These are phyloP conservation scores for Eristalis intricaria DNA, from an alignment of 2,888 invertebrate genomes.

Conservation along the genomic window DNA sequence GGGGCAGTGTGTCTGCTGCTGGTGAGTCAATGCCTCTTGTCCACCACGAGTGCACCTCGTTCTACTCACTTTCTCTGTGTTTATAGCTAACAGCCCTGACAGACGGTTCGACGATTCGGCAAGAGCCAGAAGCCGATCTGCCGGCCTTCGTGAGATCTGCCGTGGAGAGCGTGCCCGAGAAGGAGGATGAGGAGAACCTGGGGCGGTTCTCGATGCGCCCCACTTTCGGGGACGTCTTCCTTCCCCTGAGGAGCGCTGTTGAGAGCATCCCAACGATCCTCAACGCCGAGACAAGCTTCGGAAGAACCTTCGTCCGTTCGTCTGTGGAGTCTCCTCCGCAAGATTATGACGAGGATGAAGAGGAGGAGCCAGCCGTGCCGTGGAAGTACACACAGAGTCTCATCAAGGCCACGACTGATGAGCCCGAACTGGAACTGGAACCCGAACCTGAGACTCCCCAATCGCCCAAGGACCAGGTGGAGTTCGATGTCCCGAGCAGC, in stretches of 20 bases:
- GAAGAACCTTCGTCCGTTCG: conserved; percentile 77
- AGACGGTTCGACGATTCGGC: conserved; percentile 26
- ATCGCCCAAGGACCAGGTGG: conserved; percentile 68
- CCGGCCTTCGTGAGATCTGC: conserved; percentile 79
- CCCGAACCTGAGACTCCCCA: not conserved
- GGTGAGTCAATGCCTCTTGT: conserved; percentile 40
- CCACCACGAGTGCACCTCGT: not conserved
- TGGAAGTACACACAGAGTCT: conserved; percentile 10
- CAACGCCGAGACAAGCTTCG: conserved; percentile 30
- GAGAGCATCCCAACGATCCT: conserved; percentile 85
- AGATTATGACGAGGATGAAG: conserved; percentile 72
- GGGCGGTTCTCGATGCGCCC: conserved; percentile 76
- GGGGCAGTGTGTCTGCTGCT: conserved; percentile 64
- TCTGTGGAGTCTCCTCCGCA: conserved; percentile 79
- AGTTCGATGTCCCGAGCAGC: conserved; percentile 75
- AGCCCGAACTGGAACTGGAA: conserved; percentile 44
- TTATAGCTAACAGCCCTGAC: conserved; percentile 42
- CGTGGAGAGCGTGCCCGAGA: conserved; percentile 78
- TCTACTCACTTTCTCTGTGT: not conserved
- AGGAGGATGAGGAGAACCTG: conserved; percentile 71
- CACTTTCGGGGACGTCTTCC: conserved; percentile 78
- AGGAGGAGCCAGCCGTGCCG: conserved; percentile 51
- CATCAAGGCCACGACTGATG: conserved; percentile 57
- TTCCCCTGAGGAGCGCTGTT: conserved; percentile 89
- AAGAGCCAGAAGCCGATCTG: conserved; percentile 72